A percentile compares a stretch with the other conserved stretches of the same genome.
phyloP scores from a whole-genome alignment of 53 echinoderm and acorn worm genomes.

The Paracentrotus lividus region DNA sequence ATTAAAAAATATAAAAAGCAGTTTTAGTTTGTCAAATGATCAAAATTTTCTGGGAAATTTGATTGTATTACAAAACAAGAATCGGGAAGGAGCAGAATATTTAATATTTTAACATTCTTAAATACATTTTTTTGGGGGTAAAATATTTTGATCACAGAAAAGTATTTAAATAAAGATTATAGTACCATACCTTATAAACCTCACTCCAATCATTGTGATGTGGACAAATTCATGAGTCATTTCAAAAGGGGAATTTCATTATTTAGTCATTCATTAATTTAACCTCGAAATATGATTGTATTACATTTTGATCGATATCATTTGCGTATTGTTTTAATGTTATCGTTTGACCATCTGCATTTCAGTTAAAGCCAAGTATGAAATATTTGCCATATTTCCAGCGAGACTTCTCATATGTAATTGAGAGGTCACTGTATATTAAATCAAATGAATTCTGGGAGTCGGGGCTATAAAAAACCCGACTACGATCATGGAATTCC shows the following conservation, averaged over 20 bases:
- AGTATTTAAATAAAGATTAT: background rate
- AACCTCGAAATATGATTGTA: background rate
- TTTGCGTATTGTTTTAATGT: background rate
- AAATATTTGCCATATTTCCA: conserved; percentile 53
- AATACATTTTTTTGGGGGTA: too few relatives aligned
- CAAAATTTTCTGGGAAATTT: too few relatives aligned
- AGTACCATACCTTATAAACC: background rate
- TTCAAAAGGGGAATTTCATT: background rate
- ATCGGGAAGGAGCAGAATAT: too few relatives aligned
- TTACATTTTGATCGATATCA: conserved; percentile 6
- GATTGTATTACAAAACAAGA: too few relatives aligned
- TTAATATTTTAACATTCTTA: too few relatives aligned
- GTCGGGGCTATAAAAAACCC: background rate
- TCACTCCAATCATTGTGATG: background rate
- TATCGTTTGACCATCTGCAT: conserved; percentile 48
- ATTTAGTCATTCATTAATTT: background rate
- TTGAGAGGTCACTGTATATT: background rate
- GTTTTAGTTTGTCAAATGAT: too few relatives aligned
- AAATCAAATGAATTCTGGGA: conserved; percentile 8
- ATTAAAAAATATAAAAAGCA: too few relatives aligned
- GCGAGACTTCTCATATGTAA: background rate
- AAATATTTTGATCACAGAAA: too few relatives aligned
- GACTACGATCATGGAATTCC: conserved; percentile 26
- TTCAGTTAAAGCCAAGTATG: background rate
- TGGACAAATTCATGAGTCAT: conserved; percentile 1